Conservation (phyloP, 2,888 invertebrate species). For the Sclerodermus sp. region DNA sequence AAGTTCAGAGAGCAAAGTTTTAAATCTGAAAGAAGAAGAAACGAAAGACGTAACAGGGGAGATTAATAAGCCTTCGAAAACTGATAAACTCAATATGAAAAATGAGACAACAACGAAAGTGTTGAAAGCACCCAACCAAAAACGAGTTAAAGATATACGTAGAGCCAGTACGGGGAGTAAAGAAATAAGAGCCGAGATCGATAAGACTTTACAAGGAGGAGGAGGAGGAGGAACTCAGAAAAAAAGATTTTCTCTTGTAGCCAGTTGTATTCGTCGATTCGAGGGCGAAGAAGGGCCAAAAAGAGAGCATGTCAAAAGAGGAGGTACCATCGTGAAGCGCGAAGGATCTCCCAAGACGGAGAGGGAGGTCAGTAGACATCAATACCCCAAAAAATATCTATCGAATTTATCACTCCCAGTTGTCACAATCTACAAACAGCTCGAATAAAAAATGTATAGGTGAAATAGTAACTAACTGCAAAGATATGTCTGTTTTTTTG, state of each 20-base stretch:
- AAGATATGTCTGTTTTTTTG: too few species aligned
- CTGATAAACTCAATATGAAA: neutral
- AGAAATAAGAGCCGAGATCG: slow-evolving; percentile 9
- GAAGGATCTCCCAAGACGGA: slow-evolving; percentile 49
- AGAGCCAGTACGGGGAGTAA: slow-evolving; percentile 18
- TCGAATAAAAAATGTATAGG: too few species aligned
- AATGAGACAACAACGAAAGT: neutral
- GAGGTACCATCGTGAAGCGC: slow-evolving; percentile 26
- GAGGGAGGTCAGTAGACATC: slow-evolving; percentile 55
- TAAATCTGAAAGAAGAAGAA: too few species aligned
- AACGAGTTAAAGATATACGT: neutral
- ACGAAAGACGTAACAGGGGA: neutral
- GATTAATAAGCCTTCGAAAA: neutral
- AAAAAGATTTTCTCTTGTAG: slow-evolving; percentile 52
- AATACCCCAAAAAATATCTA: slow-evolving; percentile 13
- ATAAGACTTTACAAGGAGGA: slow-evolving; percentile 15
- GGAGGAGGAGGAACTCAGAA: too few species aligned
- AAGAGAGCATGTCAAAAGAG: slow-evolving; percentile 25
- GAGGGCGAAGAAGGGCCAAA: slow-evolving; percentile 39
- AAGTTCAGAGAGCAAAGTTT: too few species aligned
- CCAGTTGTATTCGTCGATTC: slow-evolving; percentile 52
- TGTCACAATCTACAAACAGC: too few species aligned
- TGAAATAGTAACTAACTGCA: too few species aligned
- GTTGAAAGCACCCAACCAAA: slow-evolving; percentile 7
- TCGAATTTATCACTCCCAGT: slow-evolving; percentile 22